Percentiles rank a stretch among this genome's conserved stretches.
These are phyloP conservation scores for Trachurus trachurus DNA, from an alignment of 2,797 vertebrate species.

Conservation along the genomic window DNA sequence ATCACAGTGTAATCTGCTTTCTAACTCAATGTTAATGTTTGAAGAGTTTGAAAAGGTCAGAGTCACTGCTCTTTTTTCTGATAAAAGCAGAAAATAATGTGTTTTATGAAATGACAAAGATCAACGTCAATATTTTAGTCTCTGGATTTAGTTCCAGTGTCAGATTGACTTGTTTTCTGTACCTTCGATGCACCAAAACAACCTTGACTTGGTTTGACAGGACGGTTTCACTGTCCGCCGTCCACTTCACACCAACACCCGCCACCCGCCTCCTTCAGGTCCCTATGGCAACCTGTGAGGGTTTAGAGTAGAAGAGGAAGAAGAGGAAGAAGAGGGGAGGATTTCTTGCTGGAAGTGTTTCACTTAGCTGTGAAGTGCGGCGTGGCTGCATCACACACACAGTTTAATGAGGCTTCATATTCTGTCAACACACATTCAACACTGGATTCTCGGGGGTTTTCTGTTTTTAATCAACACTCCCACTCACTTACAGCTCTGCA, in stretches of 20 bases:
- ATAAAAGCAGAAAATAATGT: neutral
- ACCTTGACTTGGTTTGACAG: slow-evolving; percentile 44
- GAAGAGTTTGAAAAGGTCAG: no score
- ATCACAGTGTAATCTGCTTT: no score
- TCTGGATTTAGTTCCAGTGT: neutral
- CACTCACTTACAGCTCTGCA: slow-evolving; percentile 61
- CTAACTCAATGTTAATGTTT: no score
- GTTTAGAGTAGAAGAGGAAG: slow-evolving; percentile 4
- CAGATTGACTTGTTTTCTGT: no score
- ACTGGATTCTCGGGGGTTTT: slow-evolving; percentile 48
- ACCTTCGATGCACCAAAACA: neutral
- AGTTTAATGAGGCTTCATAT: slow-evolving; percentile 58
- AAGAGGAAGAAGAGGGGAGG: neutral
- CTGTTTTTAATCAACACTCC: slow-evolving; percentile 64
- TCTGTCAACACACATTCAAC: slow-evolving; percentile 52
- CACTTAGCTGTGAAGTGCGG: slow-evolving; percentile 6
- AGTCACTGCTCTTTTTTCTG: no score
- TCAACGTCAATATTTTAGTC: neutral
- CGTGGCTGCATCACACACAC: neutral
- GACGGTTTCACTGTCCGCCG: slow-evolving; percentile 12
- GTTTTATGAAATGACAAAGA: slow-evolving; percentile 1
- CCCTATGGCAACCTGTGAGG: slow-evolving; percentile 25
- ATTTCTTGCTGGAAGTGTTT: slow-evolving; percentile 37
- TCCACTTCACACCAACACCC: slow-evolving; percentile 6
- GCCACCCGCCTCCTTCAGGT: slow-evolving; percentile 5